Evolutionary conservation across 2,797 vertebrate species (phyloP), one percentile per base, ranked within the genome.

Genomic region (Rachycentron canadum): DNA sequence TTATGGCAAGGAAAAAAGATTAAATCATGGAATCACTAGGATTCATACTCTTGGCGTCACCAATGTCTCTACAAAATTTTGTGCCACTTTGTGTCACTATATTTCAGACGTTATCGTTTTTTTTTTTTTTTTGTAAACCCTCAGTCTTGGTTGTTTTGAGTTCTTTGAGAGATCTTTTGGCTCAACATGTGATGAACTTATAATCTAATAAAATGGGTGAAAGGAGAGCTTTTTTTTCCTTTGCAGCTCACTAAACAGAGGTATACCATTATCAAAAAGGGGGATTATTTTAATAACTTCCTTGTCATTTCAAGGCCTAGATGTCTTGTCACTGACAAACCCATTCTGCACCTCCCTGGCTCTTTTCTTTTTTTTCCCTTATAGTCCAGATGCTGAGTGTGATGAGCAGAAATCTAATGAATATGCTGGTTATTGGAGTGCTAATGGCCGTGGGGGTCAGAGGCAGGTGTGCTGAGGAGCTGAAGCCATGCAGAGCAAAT

Each of bases 401-500:
- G 78, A 84, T 70, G 81, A 79, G 64, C 60, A 70, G 63, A 76
- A 78, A 67, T 72, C 71, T 70, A 85, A 88, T 85, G 73, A 86
- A 72, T 70, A 78, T 53, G 69, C 58, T 17, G 3, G 76, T 88
- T 82, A 84, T 84, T 75, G 58, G 58, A 26, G 65, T 14, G 41
- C 60, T 84, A 69, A 85, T 82, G 69, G 73, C 64, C 38, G 7
- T 8, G 26, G 72, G 83, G 83, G 79, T 90, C 79, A 73, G 60
- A 70, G 76, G 82, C 53, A 89, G 87, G 88, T 88, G 89, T 75
- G 73, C 78, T 50, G 70, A 63, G 76, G 70, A 75, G 73, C 85
- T 53, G 71, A 79, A 77, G 73, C 65, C 69, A 56, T 34, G 62
- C 77, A 76, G 76, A 86, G 83, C 84, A 91, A 91, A 92, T 92